Evolutionary conservation across 2,888 invertebrate genomes (phyloP).

Genomic region (Lagria hirta): DNA sequence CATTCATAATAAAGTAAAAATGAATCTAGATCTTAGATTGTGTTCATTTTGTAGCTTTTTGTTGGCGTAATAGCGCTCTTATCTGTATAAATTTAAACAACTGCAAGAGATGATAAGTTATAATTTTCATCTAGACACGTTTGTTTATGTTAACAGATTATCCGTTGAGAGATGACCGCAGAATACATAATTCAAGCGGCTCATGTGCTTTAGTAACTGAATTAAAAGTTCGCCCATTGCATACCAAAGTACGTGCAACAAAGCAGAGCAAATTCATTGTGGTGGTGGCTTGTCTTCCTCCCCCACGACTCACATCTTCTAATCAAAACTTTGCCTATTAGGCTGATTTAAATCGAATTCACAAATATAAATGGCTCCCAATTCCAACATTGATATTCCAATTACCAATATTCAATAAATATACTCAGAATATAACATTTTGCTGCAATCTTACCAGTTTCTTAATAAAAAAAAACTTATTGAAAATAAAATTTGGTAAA

Average conservation of each 20-base stretch:
- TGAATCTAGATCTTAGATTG: constrained; percentile 10
- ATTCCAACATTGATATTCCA: no score
- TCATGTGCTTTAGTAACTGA: constrained; percentile 38
- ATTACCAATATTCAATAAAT: no score
- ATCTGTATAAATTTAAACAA: constrained; percentile 24
- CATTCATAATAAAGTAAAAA: no score
- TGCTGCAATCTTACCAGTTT: no score
- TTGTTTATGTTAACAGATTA: constrained; percentile 40
- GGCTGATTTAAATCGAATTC: constrained; percentile 2
- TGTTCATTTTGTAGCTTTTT: constrained; percentile 20
- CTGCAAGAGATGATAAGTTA: constrained; percentile 18
- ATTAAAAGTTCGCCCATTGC: constrained; percentile 35
- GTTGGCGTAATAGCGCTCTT: constrained; percentile 13
- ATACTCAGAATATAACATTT: no score
- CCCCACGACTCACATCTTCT: constrained; percentile 23
- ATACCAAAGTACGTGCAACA: constrained; percentile 31
- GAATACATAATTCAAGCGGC: constrained; percentile 40
- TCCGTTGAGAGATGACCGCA: constrained; percentile 34
- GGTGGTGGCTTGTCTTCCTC: constrained; percentile 18
- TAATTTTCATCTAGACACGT: constrained; percentile 35
- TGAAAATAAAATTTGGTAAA: no score
- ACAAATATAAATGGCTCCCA: no score
- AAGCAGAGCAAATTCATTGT: constrained; percentile 28
- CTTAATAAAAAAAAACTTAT: no score
- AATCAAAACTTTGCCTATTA: constrained; percentile 21